Evolutionary conservation across 2,113 vertebrate species (phyloP).

Genomic region (Brachyistius frenatus): DNA sequence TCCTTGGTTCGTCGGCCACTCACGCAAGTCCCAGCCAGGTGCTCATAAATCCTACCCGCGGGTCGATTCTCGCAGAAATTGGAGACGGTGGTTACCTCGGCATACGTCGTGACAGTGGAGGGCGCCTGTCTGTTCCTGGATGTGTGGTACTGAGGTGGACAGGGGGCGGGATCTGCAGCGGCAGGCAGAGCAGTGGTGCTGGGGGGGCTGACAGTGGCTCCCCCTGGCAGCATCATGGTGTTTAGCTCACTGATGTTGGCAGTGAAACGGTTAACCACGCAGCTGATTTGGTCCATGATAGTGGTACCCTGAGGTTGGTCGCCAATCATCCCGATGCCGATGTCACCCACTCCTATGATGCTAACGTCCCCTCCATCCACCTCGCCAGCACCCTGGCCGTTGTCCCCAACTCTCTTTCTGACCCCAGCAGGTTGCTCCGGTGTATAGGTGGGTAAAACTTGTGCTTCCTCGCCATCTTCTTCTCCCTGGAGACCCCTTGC

Average conservation of each 20-base stretch:
- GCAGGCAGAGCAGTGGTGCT: slow-evolving; percentile 74
- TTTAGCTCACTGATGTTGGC: slow-evolving; percentile 98
- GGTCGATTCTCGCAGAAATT: slow-evolving; percentile 80
- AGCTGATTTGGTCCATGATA: slow-evolving; percentile 98
- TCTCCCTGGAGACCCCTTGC: slow-evolving; percentile 82
- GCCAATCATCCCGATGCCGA: slow-evolving; percentile 62
- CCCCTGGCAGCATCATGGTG: slow-evolving; percentile 92
- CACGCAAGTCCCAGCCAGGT: slow-evolving; percentile 85
- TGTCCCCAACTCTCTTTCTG: slow-evolving; percentile 53
- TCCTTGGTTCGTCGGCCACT: slow-evolving; percentile 79
- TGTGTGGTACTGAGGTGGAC: slow-evolving; percentile 87
- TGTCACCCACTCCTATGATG: slow-evolving; percentile 68
- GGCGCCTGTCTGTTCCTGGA: slow-evolving; percentile 87
- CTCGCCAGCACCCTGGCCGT: background rate
- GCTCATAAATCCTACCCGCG: slow-evolving; percentile 75
- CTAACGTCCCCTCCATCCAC: slow-evolving; percentile 54
- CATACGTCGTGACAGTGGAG: slow-evolving; percentile 90
- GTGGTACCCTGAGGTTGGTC: slow-evolving; percentile 90
- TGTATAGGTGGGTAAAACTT: slow-evolving; percentile 81
- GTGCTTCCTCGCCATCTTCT: slow-evolving; percentile 72
- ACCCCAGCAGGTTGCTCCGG: slow-evolving; percentile 80
- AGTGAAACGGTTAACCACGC: slow-evolving; percentile 96
- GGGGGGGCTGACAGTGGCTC: slow-evolving; percentile 69
- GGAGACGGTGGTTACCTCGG: slow-evolving; percentile 90
- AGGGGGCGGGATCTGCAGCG: slow-evolving; percentile 81